Conservation (phyloP, 2,888 invertebrate species). For the Ormia ochracea region DNA sequence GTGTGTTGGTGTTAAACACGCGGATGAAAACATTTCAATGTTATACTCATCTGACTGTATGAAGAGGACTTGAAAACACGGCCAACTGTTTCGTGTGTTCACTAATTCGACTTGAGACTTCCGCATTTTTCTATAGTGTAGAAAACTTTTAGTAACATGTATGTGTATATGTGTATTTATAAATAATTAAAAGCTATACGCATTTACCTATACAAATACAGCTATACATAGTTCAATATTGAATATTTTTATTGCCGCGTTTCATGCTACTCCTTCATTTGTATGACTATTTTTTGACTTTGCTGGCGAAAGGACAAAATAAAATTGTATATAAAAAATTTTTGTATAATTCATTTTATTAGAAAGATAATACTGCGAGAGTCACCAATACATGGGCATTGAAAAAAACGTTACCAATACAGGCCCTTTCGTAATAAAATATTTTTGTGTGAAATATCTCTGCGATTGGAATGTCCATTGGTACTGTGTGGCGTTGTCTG, state of each 20-base stretch:
- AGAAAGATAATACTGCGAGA: not conserved
- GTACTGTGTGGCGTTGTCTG: too few relatives aligned
- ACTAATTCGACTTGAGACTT: slow-evolving; percentile 40
- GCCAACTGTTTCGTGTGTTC: slow-evolving; percentile 23
- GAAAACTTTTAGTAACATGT: not conserved
- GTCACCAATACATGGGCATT: too few relatives aligned
- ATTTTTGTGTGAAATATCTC: too few relatives aligned
- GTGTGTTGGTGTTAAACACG: not conserved
- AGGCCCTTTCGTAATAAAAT: too few relatives aligned
- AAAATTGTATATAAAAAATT: not conserved
- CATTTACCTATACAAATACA: too few relatives aligned
- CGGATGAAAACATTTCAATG: slow-evolving; percentile 29
- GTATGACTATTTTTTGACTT: slow-evolving; percentile 29
- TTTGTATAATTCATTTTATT: not conserved
- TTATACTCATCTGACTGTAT: not conserved
- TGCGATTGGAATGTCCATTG: too few relatives aligned
- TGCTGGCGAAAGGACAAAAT: slow-evolving; percentile 20
- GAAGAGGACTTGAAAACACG: not conserved
- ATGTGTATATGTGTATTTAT: not conserved
- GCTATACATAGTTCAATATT: slow-evolving; percentile 23
- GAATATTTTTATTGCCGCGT: slow-evolving; percentile 43
- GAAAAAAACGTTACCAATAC: too few relatives aligned
- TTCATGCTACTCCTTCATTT: slow-evolving; percentile 58
- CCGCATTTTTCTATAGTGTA: slow-evolving; percentile 20
- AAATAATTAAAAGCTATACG: slow-evolving; percentile 13